phyloP scores from a whole-genome alignment of 1,140 invertebrate species.

The Drosophila pandora region DNA sequence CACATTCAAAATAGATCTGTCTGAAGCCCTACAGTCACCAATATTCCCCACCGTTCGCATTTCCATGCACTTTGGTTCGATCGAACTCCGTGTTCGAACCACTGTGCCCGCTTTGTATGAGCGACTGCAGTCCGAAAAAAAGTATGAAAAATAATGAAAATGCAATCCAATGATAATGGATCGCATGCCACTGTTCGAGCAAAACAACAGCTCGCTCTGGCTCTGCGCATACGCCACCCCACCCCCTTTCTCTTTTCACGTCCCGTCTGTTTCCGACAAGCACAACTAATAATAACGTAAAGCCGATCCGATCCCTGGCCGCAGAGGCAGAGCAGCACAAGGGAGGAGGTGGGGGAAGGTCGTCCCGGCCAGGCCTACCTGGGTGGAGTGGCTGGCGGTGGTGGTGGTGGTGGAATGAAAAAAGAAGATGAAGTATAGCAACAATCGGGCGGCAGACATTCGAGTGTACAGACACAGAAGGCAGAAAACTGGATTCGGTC shows the following conservation, averaged over 20 bases:
- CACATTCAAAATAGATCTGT: too few relatives aligned
- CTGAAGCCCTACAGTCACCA: background rate
- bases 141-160: background rate
- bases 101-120: background rate
- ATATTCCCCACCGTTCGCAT: too few relatives aligned
- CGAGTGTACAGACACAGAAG: slow-evolving; percentile 66
- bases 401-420: slow-evolving; percentile 66
- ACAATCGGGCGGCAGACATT: slow-evolving; percentile 61
- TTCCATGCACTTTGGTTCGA: background rate
- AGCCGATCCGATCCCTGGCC: slow-evolving; percentile 53
- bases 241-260: slow-evolving; percentile 1
- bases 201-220: slow-evolving; percentile 50
- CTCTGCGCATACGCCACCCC: slow-evolving; percentile 39
- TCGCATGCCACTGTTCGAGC: slow-evolving; percentile 28
- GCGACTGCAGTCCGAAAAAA: background rate
- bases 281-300: slow-evolving; percentile 79
- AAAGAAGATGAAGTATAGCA: slow-evolving; percentile 80
- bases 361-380: slow-evolving; percentile 19
- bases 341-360: slow-evolving; percentile 8
- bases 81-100: background rate
- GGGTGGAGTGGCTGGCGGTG: slow-evolving; percentile 18
- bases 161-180: slow-evolving; percentile 21
- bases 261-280: slow-evolving; percentile 55
- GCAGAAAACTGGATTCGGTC: slow-evolving; percentile 65
- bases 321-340: background rate